phyloP scores from a whole-genome alignment of 2,113 vertebrate genomes.

The Pantherophis guttatus region DNA sequence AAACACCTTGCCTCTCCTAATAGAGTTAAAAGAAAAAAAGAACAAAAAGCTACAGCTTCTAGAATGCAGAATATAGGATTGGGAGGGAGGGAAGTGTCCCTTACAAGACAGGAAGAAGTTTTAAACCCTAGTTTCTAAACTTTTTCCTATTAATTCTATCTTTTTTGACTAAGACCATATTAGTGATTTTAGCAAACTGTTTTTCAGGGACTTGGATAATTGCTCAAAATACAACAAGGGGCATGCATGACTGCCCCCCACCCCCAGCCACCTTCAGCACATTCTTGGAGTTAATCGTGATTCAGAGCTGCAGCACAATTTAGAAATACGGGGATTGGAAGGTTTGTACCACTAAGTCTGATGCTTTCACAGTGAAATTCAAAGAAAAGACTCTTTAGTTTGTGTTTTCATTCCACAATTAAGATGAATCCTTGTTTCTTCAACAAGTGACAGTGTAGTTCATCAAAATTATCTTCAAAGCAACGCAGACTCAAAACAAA shows the following conservation, averaged over 20 bases:
- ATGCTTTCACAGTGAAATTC: slow-evolving; percentile 37
- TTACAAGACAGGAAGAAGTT: not conserved
- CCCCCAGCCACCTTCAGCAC: not conserved
- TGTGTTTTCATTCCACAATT: slow-evolving; percentile 48
- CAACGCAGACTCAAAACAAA: slow-evolving; percentile 58
- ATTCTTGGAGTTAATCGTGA: slow-evolving; percentile 1
- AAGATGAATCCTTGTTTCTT: slow-evolving; percentile 51
- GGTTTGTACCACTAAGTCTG: slow-evolving; percentile 35
- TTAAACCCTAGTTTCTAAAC: not conserved
- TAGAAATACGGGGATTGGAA: slow-evolving; percentile 12
- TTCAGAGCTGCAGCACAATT: slow-evolving; percentile 7
- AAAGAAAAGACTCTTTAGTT: slow-evolving; percentile 36
- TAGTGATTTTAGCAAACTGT: not conserved
- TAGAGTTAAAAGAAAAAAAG: not conserved
- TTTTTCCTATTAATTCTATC: not conserved
- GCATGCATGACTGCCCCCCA: not conserved
- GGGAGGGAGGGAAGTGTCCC: not conserved
- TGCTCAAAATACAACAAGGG: not conserved
- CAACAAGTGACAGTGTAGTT: slow-evolving; percentile 51
- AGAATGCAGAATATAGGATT: not conserved
- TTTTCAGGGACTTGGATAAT: not conserved
- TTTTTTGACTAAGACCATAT: not conserved
- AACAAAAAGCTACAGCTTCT: not conserved
- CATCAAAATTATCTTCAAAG: slow-evolving; percentile 64
- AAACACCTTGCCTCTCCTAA: not conserved